phyloP scores from a whole-genome alignment of 2,888 invertebrate genomes.

The Nematopogon swammerdamellus region DNA sequence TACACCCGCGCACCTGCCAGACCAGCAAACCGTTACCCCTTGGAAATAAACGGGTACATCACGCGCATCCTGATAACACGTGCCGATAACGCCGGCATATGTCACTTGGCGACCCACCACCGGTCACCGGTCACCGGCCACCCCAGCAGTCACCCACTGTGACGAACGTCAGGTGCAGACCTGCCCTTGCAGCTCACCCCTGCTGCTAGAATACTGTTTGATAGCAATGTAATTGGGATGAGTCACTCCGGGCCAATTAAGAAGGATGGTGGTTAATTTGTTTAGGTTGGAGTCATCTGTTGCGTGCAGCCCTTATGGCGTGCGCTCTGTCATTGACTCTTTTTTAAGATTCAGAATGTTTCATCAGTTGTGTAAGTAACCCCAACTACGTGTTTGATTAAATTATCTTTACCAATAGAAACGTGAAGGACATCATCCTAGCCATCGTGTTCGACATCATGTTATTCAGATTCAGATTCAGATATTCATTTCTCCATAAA shows the following conservation, averaged over 20 bases:
- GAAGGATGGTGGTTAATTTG: neutral
- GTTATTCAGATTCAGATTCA: no score
- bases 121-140: neutral
- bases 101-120: neutral
- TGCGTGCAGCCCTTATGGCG: no score
- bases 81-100: neutral
- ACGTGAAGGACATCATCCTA: no score
- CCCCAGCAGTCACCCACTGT: neutral
- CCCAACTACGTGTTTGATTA: no score
- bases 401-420: no score
- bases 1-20: neutral
- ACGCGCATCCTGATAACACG: neutral
- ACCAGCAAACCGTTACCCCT: neutral
- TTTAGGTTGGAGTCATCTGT: neutral
- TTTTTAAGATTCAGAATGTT: no score
- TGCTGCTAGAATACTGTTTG: no score
- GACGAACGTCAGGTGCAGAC: neutral
- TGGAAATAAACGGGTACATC: neutral
- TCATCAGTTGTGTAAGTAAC: no score
- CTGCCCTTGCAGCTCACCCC: neutral
- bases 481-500: no score
- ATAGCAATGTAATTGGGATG: neutral
- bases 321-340: no score
- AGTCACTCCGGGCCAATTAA: neutral
- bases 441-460: no score